A percentile compares a stretch with the other conserved stretches of the same genome.
phyloP scores from a whole-genome alignment of 2,113 vertebrate genomes.

The Noturus placidus region DNA sequence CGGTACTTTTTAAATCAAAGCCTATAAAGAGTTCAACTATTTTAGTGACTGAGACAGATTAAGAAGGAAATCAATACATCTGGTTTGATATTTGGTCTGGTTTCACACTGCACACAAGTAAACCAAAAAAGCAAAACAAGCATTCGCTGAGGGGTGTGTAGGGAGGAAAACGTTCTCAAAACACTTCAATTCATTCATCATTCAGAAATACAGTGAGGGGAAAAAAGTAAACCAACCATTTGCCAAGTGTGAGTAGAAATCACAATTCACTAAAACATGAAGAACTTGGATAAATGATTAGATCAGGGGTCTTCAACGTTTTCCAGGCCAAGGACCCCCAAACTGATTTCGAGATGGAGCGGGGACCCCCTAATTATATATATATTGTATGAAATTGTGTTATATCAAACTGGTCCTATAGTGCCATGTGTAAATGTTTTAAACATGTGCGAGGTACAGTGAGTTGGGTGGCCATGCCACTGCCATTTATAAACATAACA shows the following conservation, averaged over 20 bases:
- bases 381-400: too few species aligned
- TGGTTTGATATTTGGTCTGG: neutral
- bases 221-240: neutral
- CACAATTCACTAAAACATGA: neutral
- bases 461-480: too few species aligned
- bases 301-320: too few species aligned
- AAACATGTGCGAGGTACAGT: too few species aligned
- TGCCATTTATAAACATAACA: too few species aligned
- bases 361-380: too few species aligned
- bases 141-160: neutral
- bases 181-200: neutral
- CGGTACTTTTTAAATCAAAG: neutral
- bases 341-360: too few species aligned
- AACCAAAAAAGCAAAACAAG: neutral
- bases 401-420: too few species aligned
- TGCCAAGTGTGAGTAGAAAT: neutral
- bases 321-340: too few species aligned
- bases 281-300: neutral
- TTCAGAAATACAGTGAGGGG: neutral
- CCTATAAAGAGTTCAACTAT: neutral
- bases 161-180: neutral
- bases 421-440: too few species aligned
- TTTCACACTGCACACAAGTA: neutral
- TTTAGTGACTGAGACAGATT: neutral
- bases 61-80: neutral